A percentile compares a stretch with the other conserved stretches of the same genome.
phyloP scores from a whole-genome alignment of 2,888 invertebrate genomes.

The Pemphredon lugubris region DNA sequence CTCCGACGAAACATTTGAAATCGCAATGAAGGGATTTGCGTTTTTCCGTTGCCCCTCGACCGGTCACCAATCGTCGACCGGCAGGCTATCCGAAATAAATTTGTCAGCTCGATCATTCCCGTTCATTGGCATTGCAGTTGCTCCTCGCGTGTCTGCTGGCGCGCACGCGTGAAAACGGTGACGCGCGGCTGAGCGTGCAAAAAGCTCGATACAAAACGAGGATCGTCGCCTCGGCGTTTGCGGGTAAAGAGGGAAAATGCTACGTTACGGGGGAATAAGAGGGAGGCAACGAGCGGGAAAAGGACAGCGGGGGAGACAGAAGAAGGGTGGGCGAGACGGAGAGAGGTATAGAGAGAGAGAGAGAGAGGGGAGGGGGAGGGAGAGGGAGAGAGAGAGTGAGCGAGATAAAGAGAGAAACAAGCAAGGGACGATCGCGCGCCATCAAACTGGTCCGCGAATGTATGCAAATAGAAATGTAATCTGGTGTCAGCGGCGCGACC shows the following conservation, averaged over 20 bases:
- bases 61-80: too few species aligned
- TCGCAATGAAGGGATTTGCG: too few species aligned
- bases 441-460: conserved; percentile 78
- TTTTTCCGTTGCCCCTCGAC: too few species aligned
- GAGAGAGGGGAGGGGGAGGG: not conserved
- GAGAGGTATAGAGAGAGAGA: not conserved
- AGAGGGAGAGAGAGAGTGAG: conserved; percentile 26
- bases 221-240: conserved; percentile 37
- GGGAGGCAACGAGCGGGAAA: conserved; percentile 24
- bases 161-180: conserved; percentile 10
- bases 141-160: too few species aligned
- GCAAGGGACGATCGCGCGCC: conserved; percentile 42
- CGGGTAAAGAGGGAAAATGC: not conserved
- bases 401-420: conserved; percentile 40
- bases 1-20: too few species aligned
- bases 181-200: conserved; percentile 23
- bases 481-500: conserved; percentile 81
- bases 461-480: conserved; percentile 82
- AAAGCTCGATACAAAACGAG: conserved; percentile 34
- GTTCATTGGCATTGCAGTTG: too few species aligned
- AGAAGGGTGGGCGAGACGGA: too few species aligned
- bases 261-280: conserved; percentile 33
- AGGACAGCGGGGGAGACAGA: not conserved
- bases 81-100: too few species aligned
- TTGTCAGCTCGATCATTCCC: too few species aligned